Evolutionary conservation across 2,888 invertebrate genomes (phyloP), one percentile per base, ranked within the genome.

Genomic region (Papilio elwesi): DNA sequence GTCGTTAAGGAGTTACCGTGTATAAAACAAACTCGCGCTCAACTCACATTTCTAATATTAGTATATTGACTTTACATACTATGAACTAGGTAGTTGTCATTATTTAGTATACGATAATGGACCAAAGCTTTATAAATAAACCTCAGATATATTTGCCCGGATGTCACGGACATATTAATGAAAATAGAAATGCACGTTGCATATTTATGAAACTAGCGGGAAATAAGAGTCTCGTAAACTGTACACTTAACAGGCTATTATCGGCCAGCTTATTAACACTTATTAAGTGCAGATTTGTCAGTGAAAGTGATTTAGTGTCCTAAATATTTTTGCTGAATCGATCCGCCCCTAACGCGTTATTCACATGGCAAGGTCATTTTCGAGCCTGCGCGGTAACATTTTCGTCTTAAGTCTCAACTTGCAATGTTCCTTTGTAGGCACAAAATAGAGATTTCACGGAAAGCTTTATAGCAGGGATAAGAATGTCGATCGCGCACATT

Each of bases 281-380:
- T 66, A 66, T 65, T 52, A 66, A 66, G 52, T 52, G 52, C 10
- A 52, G 66, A 66, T 52, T 59, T 59, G 66, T 52, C 15, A 66
- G 66, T 43, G 66, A 36, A 66, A 49, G 70, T 65, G 65, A 70
- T 70, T 64, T 64, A 70, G 70, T 72, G 68, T 68, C 53, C 72
- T 72, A 51, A 53, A 68, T 63, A 62, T 72, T 72, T 72, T 72
- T 68, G 72, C 72, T 72, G 68, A 68, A 72, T 72, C 72, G 72
- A 72, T 72, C 72, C 72, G 26, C 55, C 10, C 64, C 63, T 55
- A 72, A 48, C 62, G 52, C 62, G 68, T 68, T 63, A 68, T 53
- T 55, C 68, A 72, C 72, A 72, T 68, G 68, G 52, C 72, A 72
- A 72, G 72, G 72, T 68, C 62, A 26, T 63, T 63, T 47, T 68